These are phyloP conservation scores for Petrocephalus microphthalmus DNA, from an alignment of 2,113 vertebrate species.

Conservation along the genomic window DNA sequence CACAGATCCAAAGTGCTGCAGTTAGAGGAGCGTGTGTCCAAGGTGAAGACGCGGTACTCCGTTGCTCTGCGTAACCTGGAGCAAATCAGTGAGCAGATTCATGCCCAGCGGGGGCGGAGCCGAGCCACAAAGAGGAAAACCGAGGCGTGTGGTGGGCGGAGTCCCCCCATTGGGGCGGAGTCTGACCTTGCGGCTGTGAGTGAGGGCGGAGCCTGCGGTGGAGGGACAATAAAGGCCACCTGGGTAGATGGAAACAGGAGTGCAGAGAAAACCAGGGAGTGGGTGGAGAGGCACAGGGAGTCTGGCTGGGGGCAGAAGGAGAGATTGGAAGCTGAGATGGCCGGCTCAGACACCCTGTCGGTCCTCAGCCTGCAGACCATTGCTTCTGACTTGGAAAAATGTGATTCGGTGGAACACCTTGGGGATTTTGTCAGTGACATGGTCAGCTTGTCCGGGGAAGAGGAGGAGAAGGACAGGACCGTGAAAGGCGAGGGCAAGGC, in stretches of 20 bases:
- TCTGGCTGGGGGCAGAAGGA: slow-evolving; percentile 54
- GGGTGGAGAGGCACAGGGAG: slow-evolving; percentile 59
- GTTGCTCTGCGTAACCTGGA: slow-evolving; percentile 81
- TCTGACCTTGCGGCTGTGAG: slow-evolving; percentile 40
- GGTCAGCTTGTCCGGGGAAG: slow-evolving; percentile 37
- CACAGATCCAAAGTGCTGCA: slow-evolving; percentile 77
- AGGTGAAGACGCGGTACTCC: slow-evolving; percentile 77
- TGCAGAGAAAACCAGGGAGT: slow-evolving; percentile 52
- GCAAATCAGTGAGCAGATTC: slow-evolving; percentile 88
- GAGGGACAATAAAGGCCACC: slow-evolving; percentile 33
- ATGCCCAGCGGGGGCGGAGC: slow-evolving; percentile 59
- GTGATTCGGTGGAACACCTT: slow-evolving; percentile 83
- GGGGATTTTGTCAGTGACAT: slow-evolving; percentile 40
- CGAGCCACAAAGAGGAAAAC: slow-evolving; percentile 32
- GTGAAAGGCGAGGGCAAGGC: slow-evolving; percentile 22
- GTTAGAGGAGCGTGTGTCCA: slow-evolving; percentile 69
- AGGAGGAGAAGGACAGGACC: slow-evolving; percentile 36
- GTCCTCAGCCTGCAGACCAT: slow-evolving; percentile 79
- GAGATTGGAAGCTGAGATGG: slow-evolving; percentile 48
- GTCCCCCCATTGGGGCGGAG: slow-evolving; percentile 60
- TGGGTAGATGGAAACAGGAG: slow-evolving; percentile 45
- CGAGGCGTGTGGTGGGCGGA: slow-evolving; percentile 45
- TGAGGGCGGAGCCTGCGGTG: slow-evolving; percentile 36
- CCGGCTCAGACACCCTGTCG: slow-evolving; percentile 65
- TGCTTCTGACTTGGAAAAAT: slow-evolving; percentile 80